These are phyloP conservation scores for Macropis europaea DNA, from an alignment of 2,888 invertebrate genomes.

Conservation along the genomic window DNA sequence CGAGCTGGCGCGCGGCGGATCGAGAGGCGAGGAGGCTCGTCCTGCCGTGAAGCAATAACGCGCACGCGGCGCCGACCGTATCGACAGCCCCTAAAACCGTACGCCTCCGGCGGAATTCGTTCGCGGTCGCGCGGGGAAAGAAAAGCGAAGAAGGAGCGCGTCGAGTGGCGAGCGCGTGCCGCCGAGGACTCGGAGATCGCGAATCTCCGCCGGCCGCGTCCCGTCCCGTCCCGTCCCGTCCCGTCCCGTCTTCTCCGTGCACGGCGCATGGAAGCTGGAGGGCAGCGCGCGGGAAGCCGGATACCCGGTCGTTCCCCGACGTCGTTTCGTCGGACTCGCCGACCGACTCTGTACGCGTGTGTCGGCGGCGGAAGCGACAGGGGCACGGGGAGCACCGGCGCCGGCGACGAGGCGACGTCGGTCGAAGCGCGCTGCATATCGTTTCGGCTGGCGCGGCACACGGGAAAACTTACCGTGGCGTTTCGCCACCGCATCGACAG, in stretches of 20 bases:
- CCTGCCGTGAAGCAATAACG: constrained; percentile 29
- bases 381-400: too few species aligned
- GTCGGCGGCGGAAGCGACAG: too few species aligned
- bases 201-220: too few species aligned
- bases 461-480: constrained; percentile 59
- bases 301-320: too few species aligned
- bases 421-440: constrained; percentile 1
- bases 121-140: not conserved
- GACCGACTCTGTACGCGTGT: too few species aligned
- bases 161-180: not conserved
- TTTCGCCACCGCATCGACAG: constrained; percentile 46
- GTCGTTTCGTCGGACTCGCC: too few species aligned
- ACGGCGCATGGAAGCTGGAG: too few species aligned
- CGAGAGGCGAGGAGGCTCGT: not conserved
- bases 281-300: too few species aligned
- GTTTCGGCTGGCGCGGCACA: too few species aligned
- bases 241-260: too few species aligned
- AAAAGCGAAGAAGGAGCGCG: not conserved
- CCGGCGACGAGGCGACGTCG: too few species aligned
- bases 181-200: too few species aligned
- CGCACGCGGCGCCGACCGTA: constrained; percentile 39
- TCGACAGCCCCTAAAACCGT: constrained; percentile 39
- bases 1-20: constrained; percentile 5
- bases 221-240: not conserved
- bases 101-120: constrained; percentile 26